Conservation (phyloP, 2,113 vertebrate genomes). For the Barnardius zonarius region DNA sequence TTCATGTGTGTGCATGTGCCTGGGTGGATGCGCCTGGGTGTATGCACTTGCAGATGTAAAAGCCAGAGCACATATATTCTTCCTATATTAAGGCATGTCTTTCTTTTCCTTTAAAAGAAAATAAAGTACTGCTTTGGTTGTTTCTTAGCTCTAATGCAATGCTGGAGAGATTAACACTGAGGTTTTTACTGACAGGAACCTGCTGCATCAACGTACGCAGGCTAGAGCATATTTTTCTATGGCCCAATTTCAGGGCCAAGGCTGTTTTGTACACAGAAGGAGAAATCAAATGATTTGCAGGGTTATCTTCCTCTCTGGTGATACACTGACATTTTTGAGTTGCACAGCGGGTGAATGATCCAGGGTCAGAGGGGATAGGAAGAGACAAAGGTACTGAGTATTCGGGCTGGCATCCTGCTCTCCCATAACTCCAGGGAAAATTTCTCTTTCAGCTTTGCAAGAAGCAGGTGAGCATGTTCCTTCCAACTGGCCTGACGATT, state of each 20-base stretch:
- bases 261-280: neutral
- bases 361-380: neutral
- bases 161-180: neutral
- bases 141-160: neutral
- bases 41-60: neutral
- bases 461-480: neutral
- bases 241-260: neutral
- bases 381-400: neutral
- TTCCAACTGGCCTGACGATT: conserved; percentile 1
- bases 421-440: neutral
- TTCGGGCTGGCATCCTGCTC: neutral
- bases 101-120: neutral
- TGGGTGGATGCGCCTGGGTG: neutral
- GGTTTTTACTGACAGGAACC: neutral
- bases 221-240: neutral
- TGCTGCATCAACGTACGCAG: neutral
- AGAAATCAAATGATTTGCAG: neutral
- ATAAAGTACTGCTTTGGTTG: neutral
- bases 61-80: neutral
- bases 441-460: neutral
- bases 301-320: neutral
- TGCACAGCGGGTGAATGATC: neutral
- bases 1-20: neutral
- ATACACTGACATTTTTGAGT: neutral
- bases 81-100: neutral